Base-by-base conservation (phyloP, 2,113 vertebrate genomes). In the Myotis davidii region DNA sequence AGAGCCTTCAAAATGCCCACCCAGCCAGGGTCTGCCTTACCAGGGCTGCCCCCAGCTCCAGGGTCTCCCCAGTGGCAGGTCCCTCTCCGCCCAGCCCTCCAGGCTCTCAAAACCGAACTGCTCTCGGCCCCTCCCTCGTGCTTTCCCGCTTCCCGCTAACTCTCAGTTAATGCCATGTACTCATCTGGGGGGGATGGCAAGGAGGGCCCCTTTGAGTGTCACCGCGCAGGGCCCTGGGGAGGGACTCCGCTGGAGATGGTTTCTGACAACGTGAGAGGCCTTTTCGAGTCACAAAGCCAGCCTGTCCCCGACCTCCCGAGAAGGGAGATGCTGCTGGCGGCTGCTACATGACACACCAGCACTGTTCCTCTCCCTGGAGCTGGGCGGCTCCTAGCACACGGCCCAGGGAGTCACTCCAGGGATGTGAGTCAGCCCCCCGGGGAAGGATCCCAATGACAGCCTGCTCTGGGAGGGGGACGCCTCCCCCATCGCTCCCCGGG, bases 281-380 rank as follows among this genome's bases (percentile, higher is more conserved):
- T 85, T 70, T 94, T 59, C 56, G 9, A 92, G 82, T 70, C 90
- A 85, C 85, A 90, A 86, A 89, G 90, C 76, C 76, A 85, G 83
- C 81, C 81, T 92, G 72, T 97, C 92, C 85, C 73, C 52, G 84
- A 0, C 18, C 69, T 91, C 42, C 93, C 54, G 32, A 65, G 90
- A 59, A 78, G 42, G 61, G 77, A 85, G 42, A 64, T n/a, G 77
- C 37, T 16, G 45, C 39, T 74, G 39, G 4, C 56, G 39, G 67
- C 73, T 42, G 67, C 73, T 42, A 70, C 82, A 48, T 56, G 92
- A 83, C 72, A 90, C 42, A 74, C 81, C 42, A 13, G 64, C 56
- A 25, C 56, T 88, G 73, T n/a, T 77, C 81, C 93, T 27, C 65
- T 79, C 42, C 79, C 93, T 85, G 45, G 85, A 92, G 37, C 21